phyloP scores from a whole-genome alignment of 2,888 invertebrate species.

The Harmothoe impar region DNA sequence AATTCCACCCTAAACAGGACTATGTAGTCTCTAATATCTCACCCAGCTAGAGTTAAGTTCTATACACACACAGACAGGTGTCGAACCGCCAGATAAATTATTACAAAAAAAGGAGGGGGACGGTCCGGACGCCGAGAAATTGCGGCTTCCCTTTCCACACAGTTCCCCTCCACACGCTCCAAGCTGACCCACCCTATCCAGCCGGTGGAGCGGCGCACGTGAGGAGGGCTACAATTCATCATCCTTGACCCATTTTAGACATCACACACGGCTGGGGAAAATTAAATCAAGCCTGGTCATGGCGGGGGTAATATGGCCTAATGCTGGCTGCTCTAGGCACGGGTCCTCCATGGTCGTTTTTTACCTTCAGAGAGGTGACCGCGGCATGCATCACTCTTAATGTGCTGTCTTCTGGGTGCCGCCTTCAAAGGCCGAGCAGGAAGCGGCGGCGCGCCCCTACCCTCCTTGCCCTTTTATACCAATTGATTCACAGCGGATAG shows the following conservation, averaged over 20 bases:
- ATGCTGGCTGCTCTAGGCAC: conserved; percentile 3
- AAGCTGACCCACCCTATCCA: too few relatives aligned
- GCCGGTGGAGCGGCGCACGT: neutral
- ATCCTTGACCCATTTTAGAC: conserved; percentile 55
- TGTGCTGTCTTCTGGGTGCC: neutral
- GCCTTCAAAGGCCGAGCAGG: conserved; percentile 40
- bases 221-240: conserved; percentile 45
- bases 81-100: too few relatives aligned
- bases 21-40: too few relatives aligned
- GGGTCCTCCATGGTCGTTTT: neutral
- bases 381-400: conserved; percentile 32
- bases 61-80: too few relatives aligned
- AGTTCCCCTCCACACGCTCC: too few relatives aligned
- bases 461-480: conserved; percentile 52
- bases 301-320: conserved; percentile 54
- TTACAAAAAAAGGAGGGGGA: too few relatives aligned
- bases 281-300: conserved; percentile 56
- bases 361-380: conserved; percentile 38
- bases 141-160: too few relatives aligned
- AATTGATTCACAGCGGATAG: conserved; percentile 49
- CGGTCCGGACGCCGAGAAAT: too few relatives aligned
- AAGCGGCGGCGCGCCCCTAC: neutral
- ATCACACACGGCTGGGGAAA: conserved; percentile 54
- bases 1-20: too few relatives aligned
- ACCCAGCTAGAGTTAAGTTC: too few relatives aligned